Conservation (phyloP, 2,113 vertebrate species). For the Hemiprocne comata region DNA sequence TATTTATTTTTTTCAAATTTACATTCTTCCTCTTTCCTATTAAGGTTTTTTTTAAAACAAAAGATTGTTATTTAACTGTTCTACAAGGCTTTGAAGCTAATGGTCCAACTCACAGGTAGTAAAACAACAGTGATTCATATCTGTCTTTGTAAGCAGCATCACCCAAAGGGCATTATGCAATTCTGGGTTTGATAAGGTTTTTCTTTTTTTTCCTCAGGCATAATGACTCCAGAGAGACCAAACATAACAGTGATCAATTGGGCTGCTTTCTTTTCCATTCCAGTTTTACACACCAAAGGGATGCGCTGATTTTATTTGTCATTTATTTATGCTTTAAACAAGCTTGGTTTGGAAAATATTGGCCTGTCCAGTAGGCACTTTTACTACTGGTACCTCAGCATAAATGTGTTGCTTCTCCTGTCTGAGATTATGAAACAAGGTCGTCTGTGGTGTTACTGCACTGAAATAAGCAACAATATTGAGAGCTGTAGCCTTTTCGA, state of each 20-base stretch:
- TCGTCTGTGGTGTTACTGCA: fast-evolving
- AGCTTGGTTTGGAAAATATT: constrained; percentile 13
- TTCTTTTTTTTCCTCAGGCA: constrained; percentile 14
- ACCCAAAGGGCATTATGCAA: not conserved
- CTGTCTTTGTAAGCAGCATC: constrained; percentile 18
- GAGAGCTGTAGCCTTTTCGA: not conserved
- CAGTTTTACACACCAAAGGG: constrained; percentile 12
- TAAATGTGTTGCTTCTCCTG: not conserved
- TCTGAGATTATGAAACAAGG: not conserved
- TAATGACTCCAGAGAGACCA: constrained; percentile 18
- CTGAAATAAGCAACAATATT: not conserved
- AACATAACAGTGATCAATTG: constrained; percentile 26
- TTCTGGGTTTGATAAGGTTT: constrained; percentile 24
- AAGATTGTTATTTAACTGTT: not conserved
- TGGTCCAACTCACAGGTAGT: not conserved
- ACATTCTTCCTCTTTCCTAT: not conserved
- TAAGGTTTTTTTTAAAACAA: not conserved
- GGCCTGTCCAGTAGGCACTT: not conserved
- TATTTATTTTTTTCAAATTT: not conserved
- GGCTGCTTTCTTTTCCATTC: constrained; percentile 14
- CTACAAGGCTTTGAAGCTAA: constrained; percentile 17
- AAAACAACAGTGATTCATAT: constrained; percentile 28
- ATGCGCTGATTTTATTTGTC: not conserved
- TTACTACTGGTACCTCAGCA: not conserved
- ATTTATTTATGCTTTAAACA: constrained; percentile 21